Evolutionary conservation across 2,797 vertebrate genomes (phyloP).

Genomic region (Poeciliopsis presidionis): DNA sequence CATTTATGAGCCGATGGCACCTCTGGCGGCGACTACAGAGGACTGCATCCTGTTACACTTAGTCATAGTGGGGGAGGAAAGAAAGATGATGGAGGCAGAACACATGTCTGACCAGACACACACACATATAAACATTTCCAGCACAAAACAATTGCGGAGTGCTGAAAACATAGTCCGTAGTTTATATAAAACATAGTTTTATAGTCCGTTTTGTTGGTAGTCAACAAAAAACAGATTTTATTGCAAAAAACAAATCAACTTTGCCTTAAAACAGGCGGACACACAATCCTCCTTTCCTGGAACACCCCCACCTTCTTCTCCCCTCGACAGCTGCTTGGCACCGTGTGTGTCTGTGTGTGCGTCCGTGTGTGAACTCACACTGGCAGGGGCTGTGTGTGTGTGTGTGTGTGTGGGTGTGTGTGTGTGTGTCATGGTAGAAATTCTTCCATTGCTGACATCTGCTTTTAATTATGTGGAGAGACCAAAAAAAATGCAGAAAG

Average conservation of each 20-base stretch:
- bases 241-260: constrained; percentile 49
- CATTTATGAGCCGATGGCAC: constrained; percentile 76
- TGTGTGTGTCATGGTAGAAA: constrained; percentile 44
- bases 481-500: constrained; percentile 9
- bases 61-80: constrained; percentile 71
- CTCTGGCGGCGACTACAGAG: constrained; percentile 57
- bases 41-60: constrained; percentile 46
- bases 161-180: constrained; percentile 34
- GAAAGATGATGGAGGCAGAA: constrained; percentile 52
- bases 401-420: no score
- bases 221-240: constrained; percentile 29
- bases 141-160: constrained; percentile 35
- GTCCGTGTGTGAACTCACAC: constrained; percentile 23
- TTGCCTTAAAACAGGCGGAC: constrained; percentile 17
- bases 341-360: constrained; percentile 39
- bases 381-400: neutral
- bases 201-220: constrained; percentile 40
- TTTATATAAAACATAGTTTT: constrained; percentile 57
- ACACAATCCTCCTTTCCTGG: constrained; percentile 40
- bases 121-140: neutral
- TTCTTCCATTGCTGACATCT: constrained; percentile 63
- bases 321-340: constrained; percentile 76
- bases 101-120: constrained; percentile 32
- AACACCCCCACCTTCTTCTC: constrained; percentile 46
- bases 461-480: constrained; percentile 63